These are phyloP conservation scores for Cotesia typhae DNA, from an alignment of 1,140 invertebrate genomes.

Conservation along the genomic window DNA sequence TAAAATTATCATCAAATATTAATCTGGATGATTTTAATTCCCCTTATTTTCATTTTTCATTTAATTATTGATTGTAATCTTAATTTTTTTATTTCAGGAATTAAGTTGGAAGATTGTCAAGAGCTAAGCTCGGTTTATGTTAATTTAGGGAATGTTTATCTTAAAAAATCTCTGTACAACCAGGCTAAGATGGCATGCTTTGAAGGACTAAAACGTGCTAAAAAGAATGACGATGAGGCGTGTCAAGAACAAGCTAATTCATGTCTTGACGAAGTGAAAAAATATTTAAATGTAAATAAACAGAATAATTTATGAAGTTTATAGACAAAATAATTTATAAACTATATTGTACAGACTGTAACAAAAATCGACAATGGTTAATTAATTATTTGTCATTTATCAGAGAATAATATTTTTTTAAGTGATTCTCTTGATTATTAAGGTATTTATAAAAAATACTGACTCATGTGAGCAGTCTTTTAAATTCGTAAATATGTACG, in stretches of 20 bases:
- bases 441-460: neutral
- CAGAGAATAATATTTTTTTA: neutral
- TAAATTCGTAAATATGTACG: too few relatives aligned
- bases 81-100: constrained; percentile 51
- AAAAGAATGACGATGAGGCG: constrained; percentile 71
- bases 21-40: constrained; percentile 22
- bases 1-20: constrained; percentile 25
- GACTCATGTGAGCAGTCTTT: too few relatives aligned
- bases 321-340: constrained; percentile 7
- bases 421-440: too few relatives aligned
- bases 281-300: neutral
- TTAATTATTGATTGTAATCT: neutral
- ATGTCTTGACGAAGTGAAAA: constrained; percentile 73
- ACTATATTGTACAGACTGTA: constrained; percentile 2
- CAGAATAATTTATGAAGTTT: neutral
- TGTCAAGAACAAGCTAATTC: constrained; percentile 73
- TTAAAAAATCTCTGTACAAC: constrained; percentile 75
- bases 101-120: constrained; percentile 70
- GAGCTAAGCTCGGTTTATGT: constrained; percentile 80
- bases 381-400: neutral
- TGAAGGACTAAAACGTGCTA: constrained; percentile 75
- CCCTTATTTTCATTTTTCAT: neutral
- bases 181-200: constrained; percentile 79
- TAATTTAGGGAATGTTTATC: constrained; percentile 83
- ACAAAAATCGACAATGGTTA: neutral